These are phyloP conservation scores for Orchesella flavescens DNA, from an alignment of 2,888 invertebrate species.

Conservation along the genomic window DNA sequence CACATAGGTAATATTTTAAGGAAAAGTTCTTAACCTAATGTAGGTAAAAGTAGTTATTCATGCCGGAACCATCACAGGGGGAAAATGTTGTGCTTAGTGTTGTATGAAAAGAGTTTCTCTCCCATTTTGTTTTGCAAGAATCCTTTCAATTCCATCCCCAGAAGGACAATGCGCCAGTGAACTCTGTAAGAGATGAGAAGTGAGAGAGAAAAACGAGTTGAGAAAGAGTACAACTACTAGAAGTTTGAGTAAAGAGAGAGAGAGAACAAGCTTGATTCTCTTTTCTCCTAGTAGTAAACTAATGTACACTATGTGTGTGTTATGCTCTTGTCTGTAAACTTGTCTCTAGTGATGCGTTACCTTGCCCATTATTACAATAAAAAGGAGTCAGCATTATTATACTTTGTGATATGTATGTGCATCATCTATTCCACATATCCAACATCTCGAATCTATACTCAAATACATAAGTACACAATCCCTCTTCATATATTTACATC, in stretches of 20 bases:
- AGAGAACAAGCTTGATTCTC: conserved; percentile 20
- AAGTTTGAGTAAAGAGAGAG: neutral
- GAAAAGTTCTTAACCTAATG: too few species aligned
- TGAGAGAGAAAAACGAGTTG: conserved; percentile 2
- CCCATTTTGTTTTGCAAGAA: conserved; percentile 4
- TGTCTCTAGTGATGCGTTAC: conserved; percentile 63
- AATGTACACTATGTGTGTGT: conserved; percentile 45
- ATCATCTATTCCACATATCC: neutral
- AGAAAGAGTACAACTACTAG: neutral
- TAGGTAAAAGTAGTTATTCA: too few species aligned
- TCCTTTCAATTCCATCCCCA: conserved; percentile 50
- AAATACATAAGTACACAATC: too few species aligned
- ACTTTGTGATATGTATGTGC: conserved; percentile 47
- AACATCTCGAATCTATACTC: too few species aligned
- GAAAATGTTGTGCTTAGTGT: neutral
- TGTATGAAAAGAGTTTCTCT: conserved; percentile 7
- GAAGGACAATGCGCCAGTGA: conserved; percentile 50
- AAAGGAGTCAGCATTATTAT: conserved; percentile 49
- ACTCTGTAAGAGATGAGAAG: conserved; percentile 11
- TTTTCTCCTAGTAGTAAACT: conserved; percentile 22
- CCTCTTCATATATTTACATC: neutral
- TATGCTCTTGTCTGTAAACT: conserved; percentile 57
- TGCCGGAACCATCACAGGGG: too few species aligned
- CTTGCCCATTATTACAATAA: conserved; percentile 51
- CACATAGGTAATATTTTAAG: too few species aligned